phyloP scores from a whole-genome alignment of 2,113 vertebrate species.

The Girardinichthys multiradiatus region DNA sequence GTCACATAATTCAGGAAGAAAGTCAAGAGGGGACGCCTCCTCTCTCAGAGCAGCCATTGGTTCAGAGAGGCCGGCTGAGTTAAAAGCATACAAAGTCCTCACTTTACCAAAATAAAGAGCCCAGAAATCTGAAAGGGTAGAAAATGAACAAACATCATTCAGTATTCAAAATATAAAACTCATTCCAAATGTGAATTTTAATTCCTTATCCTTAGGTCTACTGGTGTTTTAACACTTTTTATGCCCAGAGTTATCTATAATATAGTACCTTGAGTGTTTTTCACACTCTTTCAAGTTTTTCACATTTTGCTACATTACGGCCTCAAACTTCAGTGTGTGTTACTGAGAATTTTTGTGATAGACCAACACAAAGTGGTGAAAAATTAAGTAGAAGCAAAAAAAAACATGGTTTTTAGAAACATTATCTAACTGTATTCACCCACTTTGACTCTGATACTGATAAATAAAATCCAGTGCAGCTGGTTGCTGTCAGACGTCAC shows the following conservation, averaged over 20 bases:
- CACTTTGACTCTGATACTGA: background rate
- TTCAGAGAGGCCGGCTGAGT: slow-evolving; percentile 44
- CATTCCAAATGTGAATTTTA: slow-evolving; percentile 19
- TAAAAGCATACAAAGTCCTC: slow-evolving; percentile 16
- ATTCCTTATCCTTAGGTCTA: background rate
- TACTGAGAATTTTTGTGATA: background rate
- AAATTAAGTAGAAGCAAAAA: background rate
- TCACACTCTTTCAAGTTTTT: too few relatives aligned
- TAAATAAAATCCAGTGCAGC: background rate
- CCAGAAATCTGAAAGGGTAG: slow-evolving; percentile 11
- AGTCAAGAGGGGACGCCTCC: slow-evolving; percentile 46
- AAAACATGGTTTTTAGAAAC: background rate
- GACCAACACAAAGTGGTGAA: background rate
- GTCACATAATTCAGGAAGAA: slow-evolving; percentile 58
- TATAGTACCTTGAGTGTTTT: too few relatives aligned
- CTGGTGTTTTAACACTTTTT: background rate
- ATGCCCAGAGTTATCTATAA: background rate
- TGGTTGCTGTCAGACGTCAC: background rate
- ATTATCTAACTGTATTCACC: background rate
- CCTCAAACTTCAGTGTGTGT: too few relatives aligned
- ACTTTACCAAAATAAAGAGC: slow-evolving; percentile 1
- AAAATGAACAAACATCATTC: slow-evolving; percentile 7
- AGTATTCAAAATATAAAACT: slow-evolving; percentile 8
- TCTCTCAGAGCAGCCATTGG: slow-evolving; percentile 10
- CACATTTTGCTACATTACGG: too few relatives aligned